These are phyloP conservation scores for Umimayanthus chanpuru DNA, from an alignment of 92 coral and sea anemone genomes.

Conservation along the genomic window DNA sequence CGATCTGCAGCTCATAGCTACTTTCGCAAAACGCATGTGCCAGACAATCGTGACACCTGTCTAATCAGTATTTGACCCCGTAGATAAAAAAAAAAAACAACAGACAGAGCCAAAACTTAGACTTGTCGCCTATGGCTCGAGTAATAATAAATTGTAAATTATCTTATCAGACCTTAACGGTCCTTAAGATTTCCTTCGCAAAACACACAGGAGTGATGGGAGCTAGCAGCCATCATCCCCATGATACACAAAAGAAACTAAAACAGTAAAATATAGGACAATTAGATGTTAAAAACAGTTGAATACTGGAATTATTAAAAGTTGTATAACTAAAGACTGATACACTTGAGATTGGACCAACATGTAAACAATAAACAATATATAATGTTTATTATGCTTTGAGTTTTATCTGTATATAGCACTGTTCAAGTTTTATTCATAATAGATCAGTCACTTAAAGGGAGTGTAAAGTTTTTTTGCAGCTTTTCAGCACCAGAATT, in stretches of 20 bases:
- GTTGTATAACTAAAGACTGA: not conserved
- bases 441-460: not conserved
- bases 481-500: not conserved
- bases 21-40: too few species aligned
- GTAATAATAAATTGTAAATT: not conserved
- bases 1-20: too few species aligned
- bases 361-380: not conserved
- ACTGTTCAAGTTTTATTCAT: not conserved
- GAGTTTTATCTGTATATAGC: not conserved
- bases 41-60: not conserved
- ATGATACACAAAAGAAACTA: not conserved
- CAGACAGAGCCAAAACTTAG: too few species aligned
- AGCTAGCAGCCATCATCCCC: not conserved
- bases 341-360: not conserved
- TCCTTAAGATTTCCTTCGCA: not conserved
- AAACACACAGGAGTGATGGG: not conserved
- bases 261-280: not conserved
- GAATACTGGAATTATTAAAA: too few species aligned
- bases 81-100: not conserved
- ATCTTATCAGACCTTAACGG: not conserved
- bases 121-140: too few species aligned
- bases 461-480: not conserved
- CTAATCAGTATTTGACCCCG: conserved; percentile 27
- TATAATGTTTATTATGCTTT: not conserved
- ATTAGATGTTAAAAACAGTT: not conserved